Percentiles rank a stretch among this genome's conserved stretches.
These are phyloP conservation scores for Apis florea DNA, from an alignment of 1,140 invertebrate species.

Conservation along the genomic window DNA sequence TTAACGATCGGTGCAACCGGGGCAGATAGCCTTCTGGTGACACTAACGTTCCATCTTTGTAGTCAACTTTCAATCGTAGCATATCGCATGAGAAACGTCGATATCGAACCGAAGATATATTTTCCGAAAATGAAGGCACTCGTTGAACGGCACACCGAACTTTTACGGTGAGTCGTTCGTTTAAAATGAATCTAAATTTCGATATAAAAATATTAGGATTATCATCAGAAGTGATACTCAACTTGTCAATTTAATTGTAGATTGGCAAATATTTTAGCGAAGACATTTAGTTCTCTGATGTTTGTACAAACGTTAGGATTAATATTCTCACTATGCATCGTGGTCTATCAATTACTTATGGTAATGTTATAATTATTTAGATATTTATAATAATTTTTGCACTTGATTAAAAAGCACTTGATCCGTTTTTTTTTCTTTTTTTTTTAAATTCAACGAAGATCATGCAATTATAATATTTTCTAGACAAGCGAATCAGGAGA, in stretches of 20 bases:
- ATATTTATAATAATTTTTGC: not conserved
- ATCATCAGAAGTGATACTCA: not conserved
- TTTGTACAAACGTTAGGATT: slow-evolving; percentile 54
- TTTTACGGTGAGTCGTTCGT: slow-evolving; percentile 38
- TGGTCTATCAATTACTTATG: slow-evolving; percentile 49
- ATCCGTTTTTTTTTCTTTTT: not conserved
- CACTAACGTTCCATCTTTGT: slow-evolving; percentile 49
- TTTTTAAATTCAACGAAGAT: not conserved
- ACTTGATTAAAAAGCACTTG: not conserved
- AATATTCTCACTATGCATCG: slow-evolving; percentile 54
- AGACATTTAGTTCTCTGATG: slow-evolving; percentile 51
- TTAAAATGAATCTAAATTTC: not conserved
- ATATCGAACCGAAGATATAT: slow-evolving; percentile 13
- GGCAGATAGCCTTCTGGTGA: slow-evolving; percentile 46
- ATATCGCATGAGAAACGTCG: slow-evolving; percentile 29
- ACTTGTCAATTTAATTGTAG: slow-evolving; percentile 29
- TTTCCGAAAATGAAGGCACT: slow-evolving; percentile 37
- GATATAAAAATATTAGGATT: not conserved
- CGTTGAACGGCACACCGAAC: slow-evolving; percentile 43
- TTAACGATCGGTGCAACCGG: slow-evolving; percentile 48
- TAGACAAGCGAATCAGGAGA: slow-evolving; percentile 39
- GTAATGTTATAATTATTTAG: slow-evolving; percentile 25
- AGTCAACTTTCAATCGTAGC: slow-evolving; percentile 44
- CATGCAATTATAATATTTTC: not conserved
- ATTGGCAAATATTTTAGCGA: slow-evolving; percentile 34